Evolutionary conservation across 2,113 vertebrate genomes (phyloP).

Genomic region (Laticauda colubrina): DNA sequence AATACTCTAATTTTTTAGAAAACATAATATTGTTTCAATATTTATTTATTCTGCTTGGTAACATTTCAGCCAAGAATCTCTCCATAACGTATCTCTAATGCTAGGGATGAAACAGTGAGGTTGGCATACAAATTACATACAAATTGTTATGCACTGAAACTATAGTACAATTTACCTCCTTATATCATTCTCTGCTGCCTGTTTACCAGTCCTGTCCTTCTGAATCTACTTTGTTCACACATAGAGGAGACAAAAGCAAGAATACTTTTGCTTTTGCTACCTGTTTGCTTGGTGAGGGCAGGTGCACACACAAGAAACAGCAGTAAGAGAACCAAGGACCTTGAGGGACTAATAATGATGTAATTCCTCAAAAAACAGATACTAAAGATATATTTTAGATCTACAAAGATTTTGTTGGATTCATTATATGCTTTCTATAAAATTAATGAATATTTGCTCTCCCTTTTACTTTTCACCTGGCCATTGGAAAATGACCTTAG

Average conservation of each 20-base stretch:
- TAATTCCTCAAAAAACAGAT: neutral
- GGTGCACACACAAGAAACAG: neutral
- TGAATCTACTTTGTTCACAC: neutral
- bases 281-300: neutral
- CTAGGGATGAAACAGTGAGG: neutral
- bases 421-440: neutral
- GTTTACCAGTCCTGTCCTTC: neutral
- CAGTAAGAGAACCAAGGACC: neutral
- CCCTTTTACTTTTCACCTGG: neutral
- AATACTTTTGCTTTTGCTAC: neutral
- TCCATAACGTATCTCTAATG: neutral
- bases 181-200: neutral
- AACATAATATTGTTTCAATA: neutral
- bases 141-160: neutral
- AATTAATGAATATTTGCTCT: neutral
- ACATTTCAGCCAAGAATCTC: neutral
- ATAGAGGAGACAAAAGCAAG: neutral
- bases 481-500: neutral
- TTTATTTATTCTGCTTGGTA: neutral
- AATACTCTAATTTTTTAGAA: neutral
- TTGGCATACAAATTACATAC: neutral
- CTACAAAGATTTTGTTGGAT: neutral
- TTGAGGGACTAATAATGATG: neutral
- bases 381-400: neutral
- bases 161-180: neutral